Evolutionary conservation across 2,888 invertebrate genomes (phyloP), one percentile per base, ranked within the genome.

Genomic region (Galeruca laticollis): DNA sequence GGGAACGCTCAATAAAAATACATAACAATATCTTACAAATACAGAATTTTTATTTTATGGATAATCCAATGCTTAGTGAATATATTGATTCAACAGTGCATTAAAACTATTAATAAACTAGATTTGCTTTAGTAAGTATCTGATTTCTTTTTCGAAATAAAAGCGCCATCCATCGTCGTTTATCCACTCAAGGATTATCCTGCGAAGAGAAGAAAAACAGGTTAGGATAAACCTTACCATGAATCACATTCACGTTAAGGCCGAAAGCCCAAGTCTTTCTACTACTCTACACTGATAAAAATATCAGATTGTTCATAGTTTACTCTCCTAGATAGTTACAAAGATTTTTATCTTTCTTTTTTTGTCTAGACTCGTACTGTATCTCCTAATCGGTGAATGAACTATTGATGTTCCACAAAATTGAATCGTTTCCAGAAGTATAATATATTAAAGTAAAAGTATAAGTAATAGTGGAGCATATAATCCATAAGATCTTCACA

Each of bases 181-280:
- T 66, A 66, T 66, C 66, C 66, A 66, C 66, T 66, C 66, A 51
- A 66, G 59, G 66, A 66, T 66, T 66, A 66, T 66, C 59, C 59
- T 57, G 47, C 59, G 31, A 65, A 68, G 63, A 60, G 59, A 47
- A 59, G 73, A 75, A 75, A 69, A 72, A 68, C 75, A 75, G 75
- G 73, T 75, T 73, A 71, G 70, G 73, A 69, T 72, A 68, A 72
- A 71, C 61, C 71, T 66, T 70, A 68, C 64, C 72, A 67, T 75
- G 73, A 75, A 73, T 73, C 73, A 75, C 71, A 71, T 66, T 59
- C 66, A 60, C 66, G 66, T 59, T 60, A 71, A 75, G 71, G 70
- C 73, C 71, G 74, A 67, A 68, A 69, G 62, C 68, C 69, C 68
- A 61, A 73, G 72, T 69, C 31, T 63, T 31, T 66, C 52, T 26